Evolutionary conservation across 1,140 invertebrate species (phyloP).

Genomic region (Drosophila trapezifrons): DNA sequence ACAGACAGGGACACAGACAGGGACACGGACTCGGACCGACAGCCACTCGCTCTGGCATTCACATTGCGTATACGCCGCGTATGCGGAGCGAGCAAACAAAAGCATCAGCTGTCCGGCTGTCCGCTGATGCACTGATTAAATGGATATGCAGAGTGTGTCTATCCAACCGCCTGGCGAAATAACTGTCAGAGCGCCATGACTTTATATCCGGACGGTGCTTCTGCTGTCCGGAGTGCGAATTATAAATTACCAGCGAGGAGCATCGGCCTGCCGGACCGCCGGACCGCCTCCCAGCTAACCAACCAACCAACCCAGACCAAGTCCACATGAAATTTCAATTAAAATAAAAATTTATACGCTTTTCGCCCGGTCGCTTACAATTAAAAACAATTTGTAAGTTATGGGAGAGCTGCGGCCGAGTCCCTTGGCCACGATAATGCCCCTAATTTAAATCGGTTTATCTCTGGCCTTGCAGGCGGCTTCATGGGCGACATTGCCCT

Average conservation of each 20-base stretch:
- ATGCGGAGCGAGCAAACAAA: slow-evolving; percentile 45
- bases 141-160: slow-evolving; percentile 69
- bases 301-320: not conserved
- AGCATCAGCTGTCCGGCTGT: slow-evolving; percentile 29
- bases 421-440: slow-evolving; percentile 12
- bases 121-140: slow-evolving; percentile 70
- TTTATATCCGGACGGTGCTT: slow-evolving; percentile 25
- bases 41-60: slow-evolving; percentile 4
- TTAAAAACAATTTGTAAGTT: slow-evolving; percentile 70
- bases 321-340: slow-evolving; percentile 77
- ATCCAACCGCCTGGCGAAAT: slow-evolving; percentile 57
- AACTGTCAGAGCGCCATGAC: slow-evolving; percentile 29
- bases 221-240: slow-evolving; percentile 45
- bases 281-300: too few relatives aligned
- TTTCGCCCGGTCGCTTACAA: slow-evolving; percentile 56
- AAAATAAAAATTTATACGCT: slow-evolving; percentile 69
- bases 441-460: slow-evolving; percentile 48
- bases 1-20: slow-evolving; percentile 3
- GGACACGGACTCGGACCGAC: not conserved
- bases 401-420: slow-evolving; percentile 1
- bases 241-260: slow-evolving; percentile 64
- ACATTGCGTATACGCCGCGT: slow-evolving; percentile 54
- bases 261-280: slow-evolving; percentile 4
- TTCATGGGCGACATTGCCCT: slow-evolving; percentile 93
- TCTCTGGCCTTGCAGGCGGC: slow-evolving; percentile 85